A percentile compares a stretch with the other conserved stretches of the same genome.
phyloP scores from a whole-genome alignment of 2,113 vertebrate genomes.

The rabbit (Oryctolagus cuniculus) region DNA sequence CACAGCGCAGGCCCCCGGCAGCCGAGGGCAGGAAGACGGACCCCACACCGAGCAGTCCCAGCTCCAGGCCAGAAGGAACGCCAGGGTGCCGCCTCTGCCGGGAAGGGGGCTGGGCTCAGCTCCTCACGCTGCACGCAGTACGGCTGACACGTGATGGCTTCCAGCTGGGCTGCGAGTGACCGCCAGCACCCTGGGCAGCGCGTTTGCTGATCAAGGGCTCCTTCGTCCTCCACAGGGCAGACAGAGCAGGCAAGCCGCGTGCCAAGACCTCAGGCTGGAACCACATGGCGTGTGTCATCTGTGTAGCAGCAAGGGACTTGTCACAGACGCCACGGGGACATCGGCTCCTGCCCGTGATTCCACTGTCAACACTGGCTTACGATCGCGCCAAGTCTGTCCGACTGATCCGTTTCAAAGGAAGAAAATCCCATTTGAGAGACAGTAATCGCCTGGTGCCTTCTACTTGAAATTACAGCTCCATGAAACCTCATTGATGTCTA shows the following conservation, averaged over 20 bases:
- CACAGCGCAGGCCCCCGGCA: too few species aligned
- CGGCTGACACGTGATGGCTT: too few species aligned
- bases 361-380: background rate
- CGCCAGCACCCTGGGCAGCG: background rate
- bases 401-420: background rate
- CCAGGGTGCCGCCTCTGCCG: background rate
- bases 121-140: fast-evolving
- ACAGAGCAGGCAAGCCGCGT: background rate
- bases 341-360: background rate
- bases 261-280: too few species aligned
- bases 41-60: too few species aligned
- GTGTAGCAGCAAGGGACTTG: background rate
- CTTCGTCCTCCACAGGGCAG: too few species aligned
- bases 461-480: background rate
- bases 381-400: background rate
- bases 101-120: background rate
- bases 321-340: background rate
- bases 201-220: background rate
- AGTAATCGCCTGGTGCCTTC: background rate
- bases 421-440: background rate
- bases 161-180: background rate
- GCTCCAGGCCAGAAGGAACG: background rate
- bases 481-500: background rate
- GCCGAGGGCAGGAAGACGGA: background rate
- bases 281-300: fast-evolving